A percentile compares a stretch with the other conserved stretches of the same genome.
Evolutionary conservation across 2,797 vertebrate genomes (phyloP).

Genomic region (Tamandua tetradactyla): DNA sequence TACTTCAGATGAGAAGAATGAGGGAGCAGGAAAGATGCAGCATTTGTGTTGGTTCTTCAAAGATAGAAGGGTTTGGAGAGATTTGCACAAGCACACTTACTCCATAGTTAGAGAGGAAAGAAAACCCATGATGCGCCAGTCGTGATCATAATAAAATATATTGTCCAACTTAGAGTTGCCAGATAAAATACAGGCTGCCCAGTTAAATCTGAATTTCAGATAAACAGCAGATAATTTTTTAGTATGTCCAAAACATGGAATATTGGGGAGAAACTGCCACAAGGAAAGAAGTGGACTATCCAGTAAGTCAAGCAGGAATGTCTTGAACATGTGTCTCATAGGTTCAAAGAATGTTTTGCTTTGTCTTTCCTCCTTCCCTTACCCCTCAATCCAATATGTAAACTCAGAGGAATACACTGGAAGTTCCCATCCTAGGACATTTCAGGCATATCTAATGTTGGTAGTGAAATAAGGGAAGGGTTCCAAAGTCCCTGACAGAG

Average conservation of each 20-base stretch:
- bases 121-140: neutral
- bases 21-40: neutral
- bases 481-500: neutral
- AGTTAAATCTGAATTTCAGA: constrained; percentile 27
- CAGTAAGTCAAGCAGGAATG: neutral
- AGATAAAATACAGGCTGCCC: neutral
- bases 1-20: neutral
- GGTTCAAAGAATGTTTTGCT: neutral
- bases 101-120: neutral
- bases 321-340: neutral
- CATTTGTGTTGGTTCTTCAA: neutral
- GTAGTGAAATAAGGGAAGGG: neutral
- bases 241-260: neutral
- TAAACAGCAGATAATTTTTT: neutral
- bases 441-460: neutral
- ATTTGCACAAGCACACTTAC: neutral
- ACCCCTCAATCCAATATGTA: neutral
- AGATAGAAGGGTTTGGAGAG: neutral
- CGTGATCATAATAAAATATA: neutral
- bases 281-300: neutral
- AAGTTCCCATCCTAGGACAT: neutral
- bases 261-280: neutral
- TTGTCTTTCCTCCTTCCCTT: neutral
- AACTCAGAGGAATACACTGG: neutral
- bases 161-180: neutral